Conservation (phyloP, 2,797 vertebrate species). For the Sylvilagus floridanus region DNA sequence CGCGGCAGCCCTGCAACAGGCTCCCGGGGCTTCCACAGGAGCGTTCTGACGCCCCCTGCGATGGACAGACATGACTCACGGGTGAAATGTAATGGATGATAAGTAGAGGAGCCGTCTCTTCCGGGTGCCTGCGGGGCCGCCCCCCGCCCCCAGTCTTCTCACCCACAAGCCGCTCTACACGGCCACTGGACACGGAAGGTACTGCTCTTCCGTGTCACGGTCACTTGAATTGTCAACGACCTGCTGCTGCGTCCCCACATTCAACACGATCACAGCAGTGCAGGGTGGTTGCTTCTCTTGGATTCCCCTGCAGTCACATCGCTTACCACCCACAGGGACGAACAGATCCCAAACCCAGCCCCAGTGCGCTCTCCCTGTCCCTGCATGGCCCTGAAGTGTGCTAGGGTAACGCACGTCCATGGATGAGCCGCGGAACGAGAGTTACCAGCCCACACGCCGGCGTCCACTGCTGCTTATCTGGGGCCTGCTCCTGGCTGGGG, state of each 20-base stretch:
- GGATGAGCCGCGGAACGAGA: neutral
- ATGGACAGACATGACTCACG: neutral
- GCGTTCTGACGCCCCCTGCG: neutral
- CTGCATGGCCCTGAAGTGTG: neutral
- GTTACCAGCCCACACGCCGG: fast-evolving
- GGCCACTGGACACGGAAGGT: neutral
- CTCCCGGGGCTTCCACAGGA: neutral
- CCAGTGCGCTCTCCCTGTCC: too few relatives aligned
- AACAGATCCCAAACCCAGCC: neutral
- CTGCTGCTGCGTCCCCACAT: neutral
- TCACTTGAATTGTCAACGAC: neutral
- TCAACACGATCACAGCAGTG: neutral
- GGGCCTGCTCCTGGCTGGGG: neutral
- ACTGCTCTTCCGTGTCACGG: neutral
- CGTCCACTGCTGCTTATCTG: neutral
- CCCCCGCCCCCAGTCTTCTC: neutral
- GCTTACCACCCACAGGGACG: neutral
- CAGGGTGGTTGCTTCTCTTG: neutral
- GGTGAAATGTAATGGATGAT: neutral
- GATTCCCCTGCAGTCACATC: neutral
- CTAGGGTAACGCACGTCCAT: neutral
- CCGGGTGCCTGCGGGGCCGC: neutral
- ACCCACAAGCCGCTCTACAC: neutral
- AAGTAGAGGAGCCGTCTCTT: neutral
- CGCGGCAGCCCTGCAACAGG: neutral